Percentiles rank a stretch among this genome's conserved stretches.
Conservation (phyloP, 2,888 invertebrate species). For the Pyrgus malvae region DNA sequence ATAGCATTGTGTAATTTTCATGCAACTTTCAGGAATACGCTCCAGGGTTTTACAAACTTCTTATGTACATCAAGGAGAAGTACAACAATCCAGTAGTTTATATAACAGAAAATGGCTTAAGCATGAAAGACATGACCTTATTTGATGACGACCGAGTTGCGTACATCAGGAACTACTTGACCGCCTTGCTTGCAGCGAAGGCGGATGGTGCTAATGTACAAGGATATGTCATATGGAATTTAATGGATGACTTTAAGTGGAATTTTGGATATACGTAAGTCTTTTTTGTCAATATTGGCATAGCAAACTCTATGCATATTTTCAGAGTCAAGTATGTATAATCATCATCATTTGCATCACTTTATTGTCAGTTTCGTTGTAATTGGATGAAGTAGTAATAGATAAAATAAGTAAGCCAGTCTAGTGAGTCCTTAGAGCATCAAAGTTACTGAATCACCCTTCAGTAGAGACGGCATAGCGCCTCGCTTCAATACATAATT, state of each 20-base stretch:
- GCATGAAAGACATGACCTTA: conserved; percentile 48
- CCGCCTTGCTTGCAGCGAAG: conserved; percentile 52
- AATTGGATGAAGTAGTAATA: too few species aligned
- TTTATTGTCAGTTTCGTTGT: too few species aligned
- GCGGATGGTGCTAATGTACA: conserved; percentile 55
- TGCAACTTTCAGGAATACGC: conserved; percentile 35
- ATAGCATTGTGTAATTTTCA: not conserved
- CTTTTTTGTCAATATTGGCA: not conserved
- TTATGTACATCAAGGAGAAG: conserved; percentile 30
- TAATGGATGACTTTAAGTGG: conserved; percentile 84
- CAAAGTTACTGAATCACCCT: too few species aligned
- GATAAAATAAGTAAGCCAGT: too few species aligned
- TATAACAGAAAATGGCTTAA: conserved; percentile 78
- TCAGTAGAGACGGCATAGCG: too few species aligned
- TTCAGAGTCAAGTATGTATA: too few species aligned
- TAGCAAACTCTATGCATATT: too few species aligned
- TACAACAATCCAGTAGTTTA: conserved; percentile 36
- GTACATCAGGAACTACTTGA: conserved; percentile 54
- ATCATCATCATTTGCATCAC: too few species aligned
- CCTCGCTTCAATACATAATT: too few species aligned
- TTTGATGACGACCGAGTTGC: conserved; percentile 56
- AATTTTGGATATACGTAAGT: conserved; percentile 68
- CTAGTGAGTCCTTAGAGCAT: too few species aligned
- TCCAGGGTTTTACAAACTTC: conserved; percentile 33
- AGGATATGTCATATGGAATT: conserved; percentile 79